Base-by-base conservation (phyloP, 2,888 invertebrate genomes). In the Laspeyria flexula region DNA sequence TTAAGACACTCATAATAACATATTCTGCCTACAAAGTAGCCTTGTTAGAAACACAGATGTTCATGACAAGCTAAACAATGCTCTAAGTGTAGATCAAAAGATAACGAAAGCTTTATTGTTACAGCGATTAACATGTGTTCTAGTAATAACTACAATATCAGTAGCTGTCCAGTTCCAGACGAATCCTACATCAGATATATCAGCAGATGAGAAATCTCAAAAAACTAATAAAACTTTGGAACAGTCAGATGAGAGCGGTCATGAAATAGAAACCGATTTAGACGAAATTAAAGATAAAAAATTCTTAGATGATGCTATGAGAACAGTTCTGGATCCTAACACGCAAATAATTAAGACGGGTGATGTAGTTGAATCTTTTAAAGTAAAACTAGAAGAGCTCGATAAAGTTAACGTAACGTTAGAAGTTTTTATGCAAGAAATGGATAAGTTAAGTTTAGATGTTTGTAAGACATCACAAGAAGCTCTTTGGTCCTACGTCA, bases 381-480 rank as follows among this genome's bases (percentile, higher is more conserved):
- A 84, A 70, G 59, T 67, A 52, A 81, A 87, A 46, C 59, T 91
- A 56, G 81, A 85, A 30, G 81, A 83, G 54, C 60, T 91, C 47
- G 80, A 85, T 43, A 84, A 81, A 56, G 76, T 65, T 23, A 90
- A 88, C 65, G 65, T 73, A 6, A 84, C 83, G 13, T 52, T 90
- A n/a, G 83, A 88, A 13, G 50, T 62, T 0, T 92, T 90, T 60
- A 87, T 92, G 81, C 80, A 86, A 0, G 83, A 84, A 67, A 90
- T 92, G 90, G 91, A 91, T 61, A 85, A 84, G 47, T 61, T 92
- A 45, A 91, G 88, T 70, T 80, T 88, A 46, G 88, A 88, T 57
- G 79, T 89, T 30, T 91, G 92, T 62, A 89, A 88, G 77, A 85
- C 83, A 18, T 90, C 92, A 10, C 90, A 90, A 64, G 78, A 85